Evolutionary conservation across 2,888 invertebrate genomes (phyloP).

Genomic region (Patella pellucida): DNA sequence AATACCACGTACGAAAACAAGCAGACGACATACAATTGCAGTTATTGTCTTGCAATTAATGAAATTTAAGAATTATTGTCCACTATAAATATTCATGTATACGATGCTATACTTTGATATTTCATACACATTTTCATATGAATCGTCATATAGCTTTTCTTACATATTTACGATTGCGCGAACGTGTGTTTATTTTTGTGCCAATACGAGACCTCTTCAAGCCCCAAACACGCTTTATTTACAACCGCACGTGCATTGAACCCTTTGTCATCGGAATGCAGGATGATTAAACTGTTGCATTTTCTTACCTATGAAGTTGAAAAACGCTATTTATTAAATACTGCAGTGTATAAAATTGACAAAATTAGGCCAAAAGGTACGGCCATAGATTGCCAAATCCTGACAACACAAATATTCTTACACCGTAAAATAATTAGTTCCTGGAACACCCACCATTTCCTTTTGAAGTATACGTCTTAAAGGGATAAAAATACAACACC

Average conservation of each 20-base stretch:
- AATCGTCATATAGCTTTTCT: too few relatives aligned
- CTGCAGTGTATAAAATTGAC: slow-evolving; percentile 13
- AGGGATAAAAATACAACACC: too few relatives aligned
- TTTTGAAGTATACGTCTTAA: too few relatives aligned
- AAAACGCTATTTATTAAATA: slow-evolving; percentile 13
- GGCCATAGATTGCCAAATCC: slow-evolving; percentile 37
- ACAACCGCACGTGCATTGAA: slow-evolving; percentile 17
- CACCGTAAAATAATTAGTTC: slow-evolving; percentile 21
- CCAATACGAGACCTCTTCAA: slow-evolving; percentile 15
- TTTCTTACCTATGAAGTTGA: slow-evolving; percentile 17
- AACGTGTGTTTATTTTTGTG: neutral
- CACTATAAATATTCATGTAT: too few relatives aligned
- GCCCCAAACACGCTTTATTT: neutral
- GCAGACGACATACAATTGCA: too few relatives aligned
- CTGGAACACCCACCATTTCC: neutral
- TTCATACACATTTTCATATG: too few relatives aligned
- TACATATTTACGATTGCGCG: neutral
- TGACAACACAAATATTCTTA: slow-evolving; percentile 18
- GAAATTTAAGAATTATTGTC: too few relatives aligned
- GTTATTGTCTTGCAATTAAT: too few relatives aligned
- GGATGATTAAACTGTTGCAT: slow-evolving; percentile 10
- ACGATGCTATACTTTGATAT: too few relatives aligned
- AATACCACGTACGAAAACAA: too few relatives aligned
- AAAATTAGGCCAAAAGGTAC: slow-evolving; percentile 32
- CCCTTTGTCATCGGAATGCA: neutral